Evolutionary conservation across 2,888 invertebrate genomes (phyloP).

Genomic region (Caenorhabditis doughertyi): DNA sequence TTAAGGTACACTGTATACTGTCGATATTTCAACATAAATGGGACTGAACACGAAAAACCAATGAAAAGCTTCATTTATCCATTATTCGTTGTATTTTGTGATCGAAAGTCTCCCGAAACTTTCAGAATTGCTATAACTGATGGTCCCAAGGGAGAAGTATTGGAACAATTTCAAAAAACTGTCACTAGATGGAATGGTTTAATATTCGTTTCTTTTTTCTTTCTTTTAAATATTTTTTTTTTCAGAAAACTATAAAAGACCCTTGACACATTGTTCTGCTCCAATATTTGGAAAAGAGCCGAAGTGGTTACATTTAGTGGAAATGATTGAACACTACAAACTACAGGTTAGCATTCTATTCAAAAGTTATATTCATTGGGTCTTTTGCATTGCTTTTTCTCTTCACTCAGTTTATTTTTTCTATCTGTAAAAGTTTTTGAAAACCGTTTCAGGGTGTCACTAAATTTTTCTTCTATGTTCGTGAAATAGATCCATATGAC

Average conservation of each 20-base stretch:
- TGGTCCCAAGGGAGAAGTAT: neutral
- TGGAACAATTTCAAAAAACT: constrained; percentile 33
- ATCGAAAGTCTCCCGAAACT: constrained; percentile 21
- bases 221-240: neutral
- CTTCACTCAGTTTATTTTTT: no score
- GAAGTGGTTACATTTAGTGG: constrained; percentile 51
- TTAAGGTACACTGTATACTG: constrained; percentile 46
- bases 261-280: constrained; percentile 43
- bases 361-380: neutral
- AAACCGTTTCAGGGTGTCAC: constrained; percentile 23
- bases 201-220: no score
- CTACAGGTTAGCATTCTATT: constrained; percentile 29
- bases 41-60: constrained; percentile 35
- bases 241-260: constrained; percentile 13
- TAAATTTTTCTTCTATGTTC: constrained; percentile 46
- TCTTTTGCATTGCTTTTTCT: no score
- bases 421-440: neutral
- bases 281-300: constrained; percentile 56
- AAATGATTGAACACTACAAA: constrained; percentile 57
- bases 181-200: constrained; percentile 40
- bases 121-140: constrained; percentile 41
- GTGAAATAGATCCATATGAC: constrained; percentile 46
- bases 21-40: constrained; percentile 39
- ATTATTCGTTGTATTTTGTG: constrained; percentile 43
- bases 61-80: constrained; percentile 47